These are phyloP conservation scores for Phortica variegata DNA, from an alignment of 1,140 invertebrate genomes.

Conservation along the genomic window DNA sequence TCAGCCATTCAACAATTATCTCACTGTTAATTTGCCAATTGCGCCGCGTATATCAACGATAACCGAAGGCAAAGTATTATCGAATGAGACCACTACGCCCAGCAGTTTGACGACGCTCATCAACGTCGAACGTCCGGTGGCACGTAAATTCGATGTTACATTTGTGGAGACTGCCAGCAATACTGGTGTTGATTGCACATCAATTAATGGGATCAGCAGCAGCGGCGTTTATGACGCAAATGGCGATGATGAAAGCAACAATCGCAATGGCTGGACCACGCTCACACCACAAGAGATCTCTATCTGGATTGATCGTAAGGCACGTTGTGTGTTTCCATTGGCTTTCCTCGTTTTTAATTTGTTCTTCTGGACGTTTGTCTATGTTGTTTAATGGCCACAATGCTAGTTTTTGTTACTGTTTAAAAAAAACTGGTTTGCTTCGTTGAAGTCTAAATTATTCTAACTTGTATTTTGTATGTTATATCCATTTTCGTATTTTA, in stretches of 20 bases:
- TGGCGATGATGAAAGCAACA: conserved; percentile 10
- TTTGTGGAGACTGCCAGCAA: conserved; percentile 35
- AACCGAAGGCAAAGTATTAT: conserved; percentile 32
- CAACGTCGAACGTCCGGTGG: conserved; percentile 7
- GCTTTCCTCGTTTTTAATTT: conserved; percentile 80
- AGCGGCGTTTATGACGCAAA: conserved; percentile 2
- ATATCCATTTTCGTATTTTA: no score
- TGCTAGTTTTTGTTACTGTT: background rate
- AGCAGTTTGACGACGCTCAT: background rate
- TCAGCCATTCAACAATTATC: conserved; percentile 39
- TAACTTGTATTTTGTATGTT: no score
- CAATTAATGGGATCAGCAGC: conserved; percentile 1
- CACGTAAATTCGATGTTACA: conserved; percentile 26
- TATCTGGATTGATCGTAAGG: conserved; percentile 78
- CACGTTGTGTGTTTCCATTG: conserved; percentile 74
- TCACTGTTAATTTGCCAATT: conserved; percentile 47
- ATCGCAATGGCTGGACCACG: conserved; percentile 67
- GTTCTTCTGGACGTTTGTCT: conserved; percentile 82
- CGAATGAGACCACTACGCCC: no score
- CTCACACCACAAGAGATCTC: conserved; percentile 85
- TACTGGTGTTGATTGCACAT: conserved; percentile 2
- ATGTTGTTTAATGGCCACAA: conserved; percentile 38
- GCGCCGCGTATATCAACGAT: conserved; percentile 30
- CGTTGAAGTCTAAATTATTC: no score
- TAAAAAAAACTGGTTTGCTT: no score